Conservation (phyloP, 2,113 vertebrate species). For the Asarcornis scutulata region DNA sequence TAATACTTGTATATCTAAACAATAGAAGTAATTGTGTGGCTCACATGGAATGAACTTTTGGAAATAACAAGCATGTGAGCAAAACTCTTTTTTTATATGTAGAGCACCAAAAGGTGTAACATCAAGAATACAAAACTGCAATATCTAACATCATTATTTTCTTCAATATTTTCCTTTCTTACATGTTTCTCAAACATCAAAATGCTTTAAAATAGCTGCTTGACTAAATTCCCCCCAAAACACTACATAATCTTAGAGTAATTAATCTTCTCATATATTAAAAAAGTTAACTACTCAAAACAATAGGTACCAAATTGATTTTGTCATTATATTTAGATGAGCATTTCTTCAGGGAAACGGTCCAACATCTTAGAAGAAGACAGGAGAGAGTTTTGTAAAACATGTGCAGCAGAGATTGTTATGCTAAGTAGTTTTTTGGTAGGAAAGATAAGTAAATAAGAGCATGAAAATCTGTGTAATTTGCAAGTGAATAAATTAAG, state of each 20-base stretch:
- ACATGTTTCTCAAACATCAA: not conserved
- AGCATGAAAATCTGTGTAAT: conserved; percentile 29
- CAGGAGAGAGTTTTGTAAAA: not conserved
- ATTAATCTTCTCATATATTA: not conserved
- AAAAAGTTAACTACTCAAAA: not conserved
- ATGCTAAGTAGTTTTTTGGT: conserved; percentile 29
- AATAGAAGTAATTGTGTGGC: not conserved
- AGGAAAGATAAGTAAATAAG: conserved; percentile 28
- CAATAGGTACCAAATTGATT: not conserved
- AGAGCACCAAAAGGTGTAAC: not conserved
- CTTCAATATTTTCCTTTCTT: not conserved
- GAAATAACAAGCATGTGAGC: not conserved
- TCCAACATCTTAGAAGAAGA: not conserved
- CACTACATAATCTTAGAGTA: not conserved
- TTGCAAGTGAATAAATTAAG: conserved; percentile 39
- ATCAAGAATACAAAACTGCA: not conserved
- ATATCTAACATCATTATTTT: not conserved
- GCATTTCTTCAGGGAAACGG: not conserved
- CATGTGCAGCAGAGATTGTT: not conserved
- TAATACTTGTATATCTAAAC: not conserved
- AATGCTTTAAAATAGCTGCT: not conserved
- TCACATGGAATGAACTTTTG: not conserved
- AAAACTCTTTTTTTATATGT: not conserved
- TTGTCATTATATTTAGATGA: not conserved
- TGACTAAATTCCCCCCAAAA: not conserved